Evolutionary conservation across 2,797 vertebrate species (phyloP).

Genomic region (Microtus californicus): DNA sequence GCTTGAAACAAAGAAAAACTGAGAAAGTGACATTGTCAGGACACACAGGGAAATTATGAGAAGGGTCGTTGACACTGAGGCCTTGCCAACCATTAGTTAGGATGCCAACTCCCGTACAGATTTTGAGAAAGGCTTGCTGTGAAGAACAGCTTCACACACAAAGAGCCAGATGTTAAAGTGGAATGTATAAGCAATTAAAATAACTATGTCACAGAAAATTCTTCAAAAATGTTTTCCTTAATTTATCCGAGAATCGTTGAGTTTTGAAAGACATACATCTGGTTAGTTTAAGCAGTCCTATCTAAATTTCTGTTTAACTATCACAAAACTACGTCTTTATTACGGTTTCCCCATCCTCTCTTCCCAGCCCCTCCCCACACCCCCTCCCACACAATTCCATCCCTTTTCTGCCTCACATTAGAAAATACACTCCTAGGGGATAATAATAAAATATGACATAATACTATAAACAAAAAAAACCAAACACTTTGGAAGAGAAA

Average conservation of each 20-base stretch:
- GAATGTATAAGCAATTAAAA: background rate
- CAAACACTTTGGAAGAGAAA: background rate
- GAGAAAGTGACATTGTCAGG: background rate
- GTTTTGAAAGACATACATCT: background rate
- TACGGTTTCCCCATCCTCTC: background rate
- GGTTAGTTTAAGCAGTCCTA: background rate
- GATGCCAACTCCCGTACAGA: background rate
- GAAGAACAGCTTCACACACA: background rate
- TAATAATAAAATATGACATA: no score
- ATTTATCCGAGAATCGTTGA: constrained; percentile 38
- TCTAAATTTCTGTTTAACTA: constrained; percentile 31
- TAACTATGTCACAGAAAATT: background rate
- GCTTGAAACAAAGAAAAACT: background rate
- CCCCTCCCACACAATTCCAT: background rate
- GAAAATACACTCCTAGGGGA: background rate
- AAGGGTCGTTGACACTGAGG: background rate
- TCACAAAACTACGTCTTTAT: background rate
- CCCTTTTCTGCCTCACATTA: background rate
- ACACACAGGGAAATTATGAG: background rate
- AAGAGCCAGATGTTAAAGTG: background rate
- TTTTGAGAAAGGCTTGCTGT: background rate
- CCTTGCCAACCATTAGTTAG: background rate
- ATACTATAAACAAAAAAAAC: background rate
- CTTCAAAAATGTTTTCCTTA: background rate
- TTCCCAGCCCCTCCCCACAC: no score